Base-by-base conservation (phyloP, 1,140 invertebrate species). In the Cylas formicarius region DNA sequence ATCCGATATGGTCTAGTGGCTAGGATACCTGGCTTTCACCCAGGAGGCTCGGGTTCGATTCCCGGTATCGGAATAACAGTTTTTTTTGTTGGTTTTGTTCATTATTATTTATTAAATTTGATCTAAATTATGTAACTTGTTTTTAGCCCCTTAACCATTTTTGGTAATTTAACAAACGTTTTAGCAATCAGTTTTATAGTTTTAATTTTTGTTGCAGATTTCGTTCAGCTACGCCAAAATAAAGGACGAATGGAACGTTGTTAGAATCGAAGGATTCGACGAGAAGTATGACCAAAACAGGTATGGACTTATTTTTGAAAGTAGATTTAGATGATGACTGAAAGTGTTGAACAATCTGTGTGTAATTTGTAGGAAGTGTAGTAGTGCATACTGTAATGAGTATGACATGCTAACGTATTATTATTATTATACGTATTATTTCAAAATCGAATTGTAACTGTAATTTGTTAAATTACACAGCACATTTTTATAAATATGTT, bases 171-270 rank as follows among this genome's bases (percentile, higher is more conserved):
- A 11, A 32, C 29, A 31, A 34, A 32, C 20, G 13, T 20, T 44
- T 11, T 36, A 11, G 28, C 40, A 14, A 29, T 7, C 3, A 13
- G 19, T 34, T 16, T 32, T 32, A 27, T 43, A n/a, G 37, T 38
- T 38, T 20, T 41, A 8, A 63, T 61, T 63, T 67, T 67, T 60
- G 51, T 71, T 68, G 56, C 73, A 88, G 84, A 85, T 97, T 36
- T 91, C 90, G 28, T 93, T 96, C 63, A 92, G 91, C 61, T 97
- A 94, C 66, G 82, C 86, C 2, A 79, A 81, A 55, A 81, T 81
- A 56, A 84, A 83, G 57, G 80, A 84, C 32, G 88, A 90, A 60
- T 84, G 82, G 78, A 97, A 96, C 65, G 81, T 90, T 10, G 75
- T 97, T 35, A 84, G 86, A 61, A 82, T 96, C 43, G 81, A 90